Base-by-base conservation (phyloP, 2,888 invertebrate genomes). In the Cosmia pyralina region DNA sequence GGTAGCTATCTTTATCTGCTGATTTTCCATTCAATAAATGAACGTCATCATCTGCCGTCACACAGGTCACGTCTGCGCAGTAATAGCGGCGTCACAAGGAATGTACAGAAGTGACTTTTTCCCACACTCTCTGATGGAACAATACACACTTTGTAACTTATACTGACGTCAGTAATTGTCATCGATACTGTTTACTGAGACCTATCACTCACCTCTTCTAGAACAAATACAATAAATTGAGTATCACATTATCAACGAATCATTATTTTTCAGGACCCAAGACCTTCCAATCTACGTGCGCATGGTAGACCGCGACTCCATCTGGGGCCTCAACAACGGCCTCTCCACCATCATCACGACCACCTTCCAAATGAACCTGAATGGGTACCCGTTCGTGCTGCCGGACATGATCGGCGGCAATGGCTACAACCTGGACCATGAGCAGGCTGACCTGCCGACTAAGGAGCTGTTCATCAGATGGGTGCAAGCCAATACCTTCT, bases 391-490 rank as follows among this genome's bases (percentile, higher is more conserved):
- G 0, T 96, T 97, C 86, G 97, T 98, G 8, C 92, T 98, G 19
- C 98, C 98, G 0, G 98, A 98, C 89, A 98, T 98, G 97, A 97
- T 98, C 63, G 98, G 97, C 0, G 97, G 97, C 0, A 97, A 97
- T 82, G 97, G 97, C 0, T 97, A 95, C 87, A 95, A 96, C n/a
- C 76, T 95, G 68, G 92, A 92, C 79, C 93, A 96, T 72, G 93
- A 92, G n/a, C 93, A 93, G 55, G 91, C 95, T 0, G 96, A 95
- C 34, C 89, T 93, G 0, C 96, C 97, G 0, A 96, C 96, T 1
- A 97, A 97, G 76, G 97, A 98, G 89, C 91, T 98, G 66, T 98
- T 97, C 88, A 97, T 98, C 48, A 95, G 98, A 87, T 98, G 98
- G 98, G 95, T 98, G 62, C 97, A 98, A 89, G 97, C 98, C 0